Evolutionary conservation across 2,888 invertebrate species (phyloP).

Genomic region (Chrysolina americana): DNA sequence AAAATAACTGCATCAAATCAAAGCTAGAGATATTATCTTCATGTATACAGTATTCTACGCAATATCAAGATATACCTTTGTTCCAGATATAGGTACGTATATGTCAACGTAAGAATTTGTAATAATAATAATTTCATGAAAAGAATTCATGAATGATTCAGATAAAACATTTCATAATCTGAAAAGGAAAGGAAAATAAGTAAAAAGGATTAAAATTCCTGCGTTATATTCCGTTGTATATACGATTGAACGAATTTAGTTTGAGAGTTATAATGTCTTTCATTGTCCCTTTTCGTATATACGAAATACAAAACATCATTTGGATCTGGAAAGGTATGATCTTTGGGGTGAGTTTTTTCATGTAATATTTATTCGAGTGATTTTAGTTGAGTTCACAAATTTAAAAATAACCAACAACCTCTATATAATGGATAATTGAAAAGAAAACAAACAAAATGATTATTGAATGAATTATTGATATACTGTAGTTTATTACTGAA

Average conservation of each 20-base stretch:
- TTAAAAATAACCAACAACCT: no score
- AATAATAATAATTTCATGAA: not conserved
- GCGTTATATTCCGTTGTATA: not conserved
- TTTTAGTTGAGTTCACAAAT: no score
- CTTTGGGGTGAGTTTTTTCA: no score
- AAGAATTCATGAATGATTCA: conserved; percentile 7
- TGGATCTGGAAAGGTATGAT: no score
- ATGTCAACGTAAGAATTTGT: not conserved
- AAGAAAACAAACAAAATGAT: no score
- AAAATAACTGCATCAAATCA: conserved; percentile 1
- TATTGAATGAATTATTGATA: no score
- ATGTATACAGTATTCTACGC: not conserved
- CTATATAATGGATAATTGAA: no score
- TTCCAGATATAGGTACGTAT: not conserved
- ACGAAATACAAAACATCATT: not conserved
- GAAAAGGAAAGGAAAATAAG: no score
- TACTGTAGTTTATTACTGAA: no score
- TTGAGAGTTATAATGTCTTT: no score
- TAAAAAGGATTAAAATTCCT: not conserved
- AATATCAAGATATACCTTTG: not conserved
- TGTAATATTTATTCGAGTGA: no score
- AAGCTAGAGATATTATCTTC: not conserved
- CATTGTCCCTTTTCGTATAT: not conserved
- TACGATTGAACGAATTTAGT: no score
- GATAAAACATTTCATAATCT: not conserved